Base-by-base conservation (phyloP, 2,888 invertebrate species). In the Xestia sexstrigata region DNA sequence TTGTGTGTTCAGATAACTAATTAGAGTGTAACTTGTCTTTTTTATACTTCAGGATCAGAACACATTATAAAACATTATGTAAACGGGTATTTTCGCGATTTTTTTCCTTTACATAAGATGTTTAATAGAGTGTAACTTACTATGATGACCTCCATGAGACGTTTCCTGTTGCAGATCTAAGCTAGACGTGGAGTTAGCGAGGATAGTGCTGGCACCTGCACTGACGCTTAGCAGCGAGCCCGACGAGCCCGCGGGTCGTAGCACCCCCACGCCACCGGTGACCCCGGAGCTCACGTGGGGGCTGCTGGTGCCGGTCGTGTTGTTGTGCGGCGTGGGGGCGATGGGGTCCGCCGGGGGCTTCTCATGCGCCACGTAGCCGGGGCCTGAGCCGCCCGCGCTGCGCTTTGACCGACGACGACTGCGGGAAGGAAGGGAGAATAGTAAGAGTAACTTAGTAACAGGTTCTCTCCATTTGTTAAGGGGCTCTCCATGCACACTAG, bases 141-240 rank as follows among this genome's bases (percentile, higher is more conserved):
- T 74, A 8, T 81, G 78, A 30, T 81, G 76, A 60, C 70, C 65
- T 45, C 76, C 70, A 74, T 72, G 81, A 26, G 84, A 74, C 23
- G 87, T 79, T 23, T 89, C 88, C 49, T 86, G 90, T 13, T 93
- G 81, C 72, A 93, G 79, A 79, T 97, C 94, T 80, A 96, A 90
- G 86, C 96, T 96, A 90, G 94, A 94, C 84, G 91, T 94, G 70
- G 96, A 96, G 79, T 97, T 97, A 30, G 97, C 97, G 63, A 98
- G 94, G 76, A 97, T 97, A 67, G 97, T 97, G 85, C 97, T 97
- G 74, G 97, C 97, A 66, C 97, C 97, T 15, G 97, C 97, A 39
- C 97, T 97, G 79, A 97, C 96, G 87, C 97, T 97, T 88, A 97
- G 96, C 89, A 97, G 93, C 5, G 97, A 97, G 70, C 97, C 97